phyloP scores from a whole-genome alignment of 2,888 invertebrate genomes.

The Hoplodrina ambigua region DNA sequence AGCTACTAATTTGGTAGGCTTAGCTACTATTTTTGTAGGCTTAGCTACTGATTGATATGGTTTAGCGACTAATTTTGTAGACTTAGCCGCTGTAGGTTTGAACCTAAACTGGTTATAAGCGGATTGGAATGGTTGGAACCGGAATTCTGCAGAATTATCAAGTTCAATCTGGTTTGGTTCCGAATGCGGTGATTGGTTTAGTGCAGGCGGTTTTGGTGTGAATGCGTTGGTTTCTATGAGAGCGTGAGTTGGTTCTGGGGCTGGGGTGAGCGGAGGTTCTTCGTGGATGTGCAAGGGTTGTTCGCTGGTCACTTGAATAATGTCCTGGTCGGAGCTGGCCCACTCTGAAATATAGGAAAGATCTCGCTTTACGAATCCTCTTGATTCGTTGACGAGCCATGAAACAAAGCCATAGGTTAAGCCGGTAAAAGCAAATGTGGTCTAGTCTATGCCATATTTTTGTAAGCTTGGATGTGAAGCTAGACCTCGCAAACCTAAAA shows the following conservation, averaged over 20 bases:
- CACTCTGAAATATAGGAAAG: conserved; percentile 81
- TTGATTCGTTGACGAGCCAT: conserved; percentile 70
- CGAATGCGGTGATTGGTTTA: conserved; percentile 60
- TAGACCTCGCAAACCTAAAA: background rate
- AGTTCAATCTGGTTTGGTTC: conserved; percentile 61
- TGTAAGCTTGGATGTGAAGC: conserved; percentile 3
- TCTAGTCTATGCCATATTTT: background rate
- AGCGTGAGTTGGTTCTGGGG: conserved; percentile 60
- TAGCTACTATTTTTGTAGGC: conserved; percentile 52
- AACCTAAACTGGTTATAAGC: conserved; percentile 53
- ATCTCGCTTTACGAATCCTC: conserved; percentile 78
- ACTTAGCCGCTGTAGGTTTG: conserved; percentile 43
- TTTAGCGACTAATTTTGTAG: conserved; percentile 55
- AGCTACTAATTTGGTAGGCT: conserved; percentile 51
- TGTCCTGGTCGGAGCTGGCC: conserved; percentile 68
- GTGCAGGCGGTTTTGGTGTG: conserved; percentile 59
- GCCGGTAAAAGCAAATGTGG: conserved; percentile 13
- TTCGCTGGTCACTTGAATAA: conserved; percentile 66
- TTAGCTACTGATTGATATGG: conserved; percentile 26
- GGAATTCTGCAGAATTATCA: conserved; percentile 57
- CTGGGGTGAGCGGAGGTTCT: conserved; percentile 57
- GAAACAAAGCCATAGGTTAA: conserved; percentile 60
- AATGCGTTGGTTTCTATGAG: conserved; percentile 64
- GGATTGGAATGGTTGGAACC: conserved; percentile 56
- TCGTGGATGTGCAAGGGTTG: conserved; percentile 66